These are phyloP conservation scores for Caerostris darwini DNA, from an alignment of 1,140 invertebrate genomes.

Conservation along the genomic window DNA sequence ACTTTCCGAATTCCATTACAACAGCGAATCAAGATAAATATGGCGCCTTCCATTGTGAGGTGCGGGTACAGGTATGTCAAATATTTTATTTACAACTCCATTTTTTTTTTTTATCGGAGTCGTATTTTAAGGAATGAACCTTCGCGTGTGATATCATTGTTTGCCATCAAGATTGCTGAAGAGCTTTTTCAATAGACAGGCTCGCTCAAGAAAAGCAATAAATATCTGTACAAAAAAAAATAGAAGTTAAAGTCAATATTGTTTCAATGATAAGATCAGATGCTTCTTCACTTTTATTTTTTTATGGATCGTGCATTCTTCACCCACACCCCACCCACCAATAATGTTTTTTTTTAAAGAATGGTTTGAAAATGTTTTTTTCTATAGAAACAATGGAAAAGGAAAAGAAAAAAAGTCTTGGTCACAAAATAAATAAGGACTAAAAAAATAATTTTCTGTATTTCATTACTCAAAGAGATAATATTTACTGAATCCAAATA, in stretches of 20 bases:
- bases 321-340: no score
- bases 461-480: no score
- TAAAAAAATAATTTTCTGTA: no score
- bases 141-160: slow-evolving; percentile 43
- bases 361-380: no score
- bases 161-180: background rate
- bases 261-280: background rate
- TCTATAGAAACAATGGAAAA: no score
- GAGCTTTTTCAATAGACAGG: background rate
- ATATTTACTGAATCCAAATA: no score
- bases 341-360: no score
- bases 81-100: slow-evolving; percentile 22
- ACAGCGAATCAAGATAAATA: background rate
- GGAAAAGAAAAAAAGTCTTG: no score
- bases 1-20: slow-evolving; percentile 17
- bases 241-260: background rate
- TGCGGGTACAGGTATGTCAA: slow-evolving; percentile 15
- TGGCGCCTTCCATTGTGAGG: background rate
- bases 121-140: slow-evolving; percentile 2
- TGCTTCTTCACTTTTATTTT: background rate
- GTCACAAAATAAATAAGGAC: no score
- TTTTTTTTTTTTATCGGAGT: background rate
- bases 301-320: background rate
- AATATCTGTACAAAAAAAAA: background rate
- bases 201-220: background rate